phyloP scores from a whole-genome alignment of 2,888 invertebrate genomes.

The Spodoptera exigua region DNA sequence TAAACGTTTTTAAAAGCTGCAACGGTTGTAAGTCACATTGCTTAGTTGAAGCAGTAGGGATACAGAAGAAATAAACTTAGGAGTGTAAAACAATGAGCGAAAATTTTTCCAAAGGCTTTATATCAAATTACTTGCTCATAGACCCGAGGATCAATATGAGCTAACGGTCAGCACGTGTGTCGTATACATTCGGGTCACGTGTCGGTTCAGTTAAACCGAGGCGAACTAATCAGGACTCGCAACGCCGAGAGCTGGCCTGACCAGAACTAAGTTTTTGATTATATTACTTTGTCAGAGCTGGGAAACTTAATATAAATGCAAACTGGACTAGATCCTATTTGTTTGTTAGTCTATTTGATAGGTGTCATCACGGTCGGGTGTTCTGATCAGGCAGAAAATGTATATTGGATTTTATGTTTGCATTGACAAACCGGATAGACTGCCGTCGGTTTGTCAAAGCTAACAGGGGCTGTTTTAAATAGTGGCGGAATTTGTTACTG shows the following conservation, averaged over 20 bases:
- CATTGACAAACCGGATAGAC: not conserved
- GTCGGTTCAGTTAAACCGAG: slow-evolving; percentile 53
- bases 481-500: not conserved
- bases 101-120: slow-evolving; percentile 29
- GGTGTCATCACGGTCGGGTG: slow-evolving; percentile 21
- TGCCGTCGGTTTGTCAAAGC: not conserved
- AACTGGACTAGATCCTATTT: slow-evolving; percentile 33
- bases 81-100: slow-evolving; percentile 12
- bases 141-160: slow-evolving; percentile 47
- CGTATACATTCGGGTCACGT: slow-evolving; percentile 64
- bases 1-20: too few species aligned
- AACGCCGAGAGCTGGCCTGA: slow-evolving; percentile 38
- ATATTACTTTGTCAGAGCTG: slow-evolving; percentile 45
- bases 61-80: too few species aligned
- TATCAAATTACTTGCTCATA: slow-evolving; percentile 50
- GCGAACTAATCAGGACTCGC: slow-evolving; percentile 64
- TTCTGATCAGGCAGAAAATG: slow-evolving; percentile 10
- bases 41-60: too few species aligned
- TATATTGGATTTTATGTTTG: slow-evolving; percentile 13
- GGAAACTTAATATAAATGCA: slow-evolving; percentile 47
- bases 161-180: slow-evolving; percentile 54
- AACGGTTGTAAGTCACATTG: too few species aligned
- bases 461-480: not conserved
- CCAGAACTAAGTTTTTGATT: slow-evolving; percentile 57
- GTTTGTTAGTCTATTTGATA: slow-evolving; percentile 28